Evolutionary conservation across 30 jellyfish, hydroid and myxozoan species (phyloP).

Genomic region (Cassiopea andromeda): DNA sequence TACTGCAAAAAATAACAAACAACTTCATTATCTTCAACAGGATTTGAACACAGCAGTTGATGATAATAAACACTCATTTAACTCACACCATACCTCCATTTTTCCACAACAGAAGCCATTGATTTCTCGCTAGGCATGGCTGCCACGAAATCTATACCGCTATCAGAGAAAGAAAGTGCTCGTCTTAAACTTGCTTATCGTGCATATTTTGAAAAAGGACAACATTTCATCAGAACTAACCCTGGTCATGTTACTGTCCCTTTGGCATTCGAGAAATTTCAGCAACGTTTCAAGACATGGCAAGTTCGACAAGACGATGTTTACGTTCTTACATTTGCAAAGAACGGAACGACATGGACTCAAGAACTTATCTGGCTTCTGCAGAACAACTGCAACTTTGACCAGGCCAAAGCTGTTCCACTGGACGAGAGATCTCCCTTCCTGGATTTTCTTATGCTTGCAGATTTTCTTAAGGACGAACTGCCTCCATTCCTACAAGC

Average conservation of each 20-base stretch:
- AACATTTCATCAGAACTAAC: background rate
- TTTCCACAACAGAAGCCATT: too few species aligned
- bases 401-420: background rate
- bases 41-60: too few species aligned
- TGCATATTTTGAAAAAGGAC: background rate
- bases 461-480: background rate
- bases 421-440: background rate
- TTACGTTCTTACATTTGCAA: background rate
- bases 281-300: background rate
- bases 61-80: too few species aligned
- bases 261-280: background rate
- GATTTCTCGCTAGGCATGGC: too few species aligned
- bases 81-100: too few species aligned
- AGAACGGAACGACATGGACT: constrained; percentile 18
- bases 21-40: too few species aligned
- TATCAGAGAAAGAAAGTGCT: background rate
- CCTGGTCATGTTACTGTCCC: background rate
- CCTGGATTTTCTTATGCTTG: background rate
- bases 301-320: constrained; percentile 5
- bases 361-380: constrained; percentile 7
- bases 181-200: background rate
- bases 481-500: background rate
- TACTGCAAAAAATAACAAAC: too few species aligned
- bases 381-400: background rate
- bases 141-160: background rate